Evolutionary conservation across 2,888 invertebrate genomes (phyloP).

Genomic region (Dryobotodes eremita): DNA sequence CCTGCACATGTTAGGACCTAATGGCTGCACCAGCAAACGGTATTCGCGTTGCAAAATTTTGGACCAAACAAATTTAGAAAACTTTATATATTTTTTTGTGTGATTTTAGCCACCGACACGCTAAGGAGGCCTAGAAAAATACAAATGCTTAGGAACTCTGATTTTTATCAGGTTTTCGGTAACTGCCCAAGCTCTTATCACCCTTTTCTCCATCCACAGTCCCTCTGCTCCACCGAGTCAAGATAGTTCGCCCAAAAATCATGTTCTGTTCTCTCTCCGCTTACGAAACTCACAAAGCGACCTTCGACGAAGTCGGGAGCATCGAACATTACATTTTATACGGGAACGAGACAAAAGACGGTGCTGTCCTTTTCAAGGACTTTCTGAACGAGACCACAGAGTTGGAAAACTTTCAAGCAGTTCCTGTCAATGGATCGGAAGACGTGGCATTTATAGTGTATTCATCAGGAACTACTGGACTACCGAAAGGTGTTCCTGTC

Average conservation of each 20-base stretch:
- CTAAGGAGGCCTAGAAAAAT: background rate
- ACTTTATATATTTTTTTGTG: too few relatives aligned
- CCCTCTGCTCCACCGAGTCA: conserved; percentile 63
- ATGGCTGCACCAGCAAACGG: too few relatives aligned
- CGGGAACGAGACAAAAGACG: conserved; percentile 45
- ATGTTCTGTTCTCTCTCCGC: conserved; percentile 68
- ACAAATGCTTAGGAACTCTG: background rate
- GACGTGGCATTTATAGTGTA: conserved; percentile 65
- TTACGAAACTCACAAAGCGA: conserved; percentile 55
- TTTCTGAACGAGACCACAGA: conserved; percentile 55
- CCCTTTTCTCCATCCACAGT: conserved; percentile 46
- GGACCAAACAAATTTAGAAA: too few relatives aligned
- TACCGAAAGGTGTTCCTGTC: conserved; percentile 71
- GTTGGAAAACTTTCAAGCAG: conserved; percentile 60
- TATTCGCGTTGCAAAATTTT: too few relatives aligned
- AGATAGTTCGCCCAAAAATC: conserved; percentile 67
- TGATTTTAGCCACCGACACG: too few relatives aligned
- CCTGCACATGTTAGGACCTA: too few relatives aligned
- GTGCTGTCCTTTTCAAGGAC: conserved; percentile 55
- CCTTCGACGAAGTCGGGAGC: conserved; percentile 33
- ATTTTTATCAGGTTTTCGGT: background rate
- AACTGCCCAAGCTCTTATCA: background rate
- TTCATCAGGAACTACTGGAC: conserved; percentile 74
- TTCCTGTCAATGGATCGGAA: conserved; percentile 66
- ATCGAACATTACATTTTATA: conserved; percentile 63